Evolutionary conservation across 2,888 invertebrate species (phyloP), one percentile per base, ranked within the genome.

Genomic region (Ophioninae sp.): DNA sequence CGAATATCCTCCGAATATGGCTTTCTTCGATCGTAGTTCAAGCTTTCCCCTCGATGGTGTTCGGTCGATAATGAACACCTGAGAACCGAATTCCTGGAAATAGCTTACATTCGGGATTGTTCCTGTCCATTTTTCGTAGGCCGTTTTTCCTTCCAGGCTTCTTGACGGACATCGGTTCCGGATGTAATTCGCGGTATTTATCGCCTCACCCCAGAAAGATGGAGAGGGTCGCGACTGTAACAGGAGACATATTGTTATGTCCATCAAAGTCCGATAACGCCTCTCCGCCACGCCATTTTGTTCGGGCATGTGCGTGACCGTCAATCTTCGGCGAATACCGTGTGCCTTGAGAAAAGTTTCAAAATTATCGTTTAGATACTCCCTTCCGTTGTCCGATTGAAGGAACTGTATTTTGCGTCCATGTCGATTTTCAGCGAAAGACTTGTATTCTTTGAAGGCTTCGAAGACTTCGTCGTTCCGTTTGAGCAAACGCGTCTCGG

Each of bases 361-460:
- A 56, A 90, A 86, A 3, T 73, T 67, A 8, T 37, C 17, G 68
- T 85, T 87, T 1, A 77, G 2, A 58, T 83, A 88, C 56, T 87
- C 85, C 37, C 65, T 65, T 39, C 88, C 87, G 41, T 85, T 88
- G 71, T 88, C 88, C 51, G 82, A 77, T 63, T 86, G 83, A 5
- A 88, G 74, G 8, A 17, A 37, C 69, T 87, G 85, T 13, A 87
- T 87, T 51, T 83, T 85, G n/a, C 64, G 56, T 2, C 84, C 86
- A 7, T 81, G 85, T 56, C 84, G 85, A 59, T 86, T 87, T 76
- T 86, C 86, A 7, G 85, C 79, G 8, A 82, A 61, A 1, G 67
- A 23, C 58, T 61, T 87, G 23, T 82, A 88, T 20, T 87, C 85
- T 23, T 80, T 84, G 51, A 87, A 88, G 9, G 73, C 71, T 0